Evolutionary conservation across 64 coral and sea anemone genomes (phyloP).

Genomic region (Montipora cactus): DNA sequence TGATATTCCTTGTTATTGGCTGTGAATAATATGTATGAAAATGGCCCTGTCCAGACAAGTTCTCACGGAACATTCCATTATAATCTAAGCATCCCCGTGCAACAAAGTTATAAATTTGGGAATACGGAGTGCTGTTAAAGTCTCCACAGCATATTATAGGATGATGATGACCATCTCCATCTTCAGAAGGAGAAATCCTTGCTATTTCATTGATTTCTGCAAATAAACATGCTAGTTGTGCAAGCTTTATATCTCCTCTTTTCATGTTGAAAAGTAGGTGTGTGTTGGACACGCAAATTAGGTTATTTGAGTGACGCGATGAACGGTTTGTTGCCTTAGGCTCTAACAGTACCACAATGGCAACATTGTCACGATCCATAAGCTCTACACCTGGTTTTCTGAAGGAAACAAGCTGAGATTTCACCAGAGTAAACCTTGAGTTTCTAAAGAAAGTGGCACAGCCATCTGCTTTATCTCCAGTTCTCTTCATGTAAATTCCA

Average conservation of each 20-base stretch:
- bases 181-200: not conserved
- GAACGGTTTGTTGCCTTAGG: conserved; percentile 40
- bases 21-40: not conserved
- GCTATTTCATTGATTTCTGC: conserved; percentile 77
- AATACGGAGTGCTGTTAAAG: conserved; percentile 89
- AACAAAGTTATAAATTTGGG: conserved; percentile 79
- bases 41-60: conserved; percentile 82
- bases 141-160: conserved; percentile 89
- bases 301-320: not conserved
- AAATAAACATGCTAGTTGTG: conserved; percentile 84
- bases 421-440: conserved; percentile 69
- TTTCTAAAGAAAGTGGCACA: conserved; percentile 92
- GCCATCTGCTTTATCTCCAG: conserved; percentile 84
- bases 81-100: conserved; percentile 62
- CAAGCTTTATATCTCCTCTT: conserved; percentile 91
- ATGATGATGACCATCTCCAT: conserved; percentile 20
- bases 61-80: conserved; percentile 66
- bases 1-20: conserved; percentile 53
- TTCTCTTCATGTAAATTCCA: conserved; percentile 90
- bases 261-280: conserved; percentile 93
- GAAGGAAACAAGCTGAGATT: conserved; percentile 67
- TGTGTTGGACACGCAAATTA: conserved; percentile 89
- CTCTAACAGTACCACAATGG: conserved; percentile 58
- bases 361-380: conserved; percentile 93
- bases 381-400: conserved; percentile 57